Percentiles rank a stretch among this genome's conserved stretches.
Evolutionary conservation across 1,140 invertebrate species (phyloP).

Genomic region (Drosophila ananassae): DNA sequence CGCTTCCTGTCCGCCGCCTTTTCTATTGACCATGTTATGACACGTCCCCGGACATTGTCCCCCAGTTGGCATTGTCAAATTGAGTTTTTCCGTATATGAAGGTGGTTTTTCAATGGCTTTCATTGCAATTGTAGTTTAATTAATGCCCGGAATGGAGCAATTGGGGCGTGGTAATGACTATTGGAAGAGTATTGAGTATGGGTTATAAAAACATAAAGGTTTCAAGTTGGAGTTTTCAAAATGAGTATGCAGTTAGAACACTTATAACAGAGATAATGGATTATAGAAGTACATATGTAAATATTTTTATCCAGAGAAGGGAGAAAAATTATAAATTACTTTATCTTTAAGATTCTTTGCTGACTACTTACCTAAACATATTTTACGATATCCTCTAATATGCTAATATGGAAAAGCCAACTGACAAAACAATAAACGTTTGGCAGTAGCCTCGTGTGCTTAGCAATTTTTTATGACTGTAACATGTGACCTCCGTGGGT

Average conservation of each 20-base stretch:
- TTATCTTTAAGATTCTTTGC: neutral
- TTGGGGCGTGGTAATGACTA: neutral
- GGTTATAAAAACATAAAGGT: constrained; percentile 12
- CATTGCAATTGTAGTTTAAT: constrained; percentile 39
- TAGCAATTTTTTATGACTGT: constrained; percentile 20
- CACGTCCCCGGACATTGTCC: constrained; percentile 1
- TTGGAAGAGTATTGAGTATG: neutral
- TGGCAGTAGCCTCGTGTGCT: neutral
- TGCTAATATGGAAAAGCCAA: constrained; percentile 1
- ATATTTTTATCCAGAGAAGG: no score
- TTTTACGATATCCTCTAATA: neutral
- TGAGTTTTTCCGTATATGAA: neutral
- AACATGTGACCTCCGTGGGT: constrained; percentile 25
- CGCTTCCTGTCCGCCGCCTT: constrained; percentile 4
- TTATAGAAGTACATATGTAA: no score
- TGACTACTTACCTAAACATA: neutral
- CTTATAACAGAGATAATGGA: no score
- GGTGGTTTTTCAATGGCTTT: constrained; percentile 14
- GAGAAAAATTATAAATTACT: neutral
- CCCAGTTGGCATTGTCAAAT: constrained; percentile 32
- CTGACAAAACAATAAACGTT: constrained; percentile 1
- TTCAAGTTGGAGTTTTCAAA: neutral
- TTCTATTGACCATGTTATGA: constrained; percentile 23
- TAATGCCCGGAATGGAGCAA: constrained; percentile 18
- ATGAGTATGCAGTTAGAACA: no score